phyloP scores from a whole-genome alignment of 2,888 invertebrate species.

The Hirtodrosophila histrioides region DNA sequence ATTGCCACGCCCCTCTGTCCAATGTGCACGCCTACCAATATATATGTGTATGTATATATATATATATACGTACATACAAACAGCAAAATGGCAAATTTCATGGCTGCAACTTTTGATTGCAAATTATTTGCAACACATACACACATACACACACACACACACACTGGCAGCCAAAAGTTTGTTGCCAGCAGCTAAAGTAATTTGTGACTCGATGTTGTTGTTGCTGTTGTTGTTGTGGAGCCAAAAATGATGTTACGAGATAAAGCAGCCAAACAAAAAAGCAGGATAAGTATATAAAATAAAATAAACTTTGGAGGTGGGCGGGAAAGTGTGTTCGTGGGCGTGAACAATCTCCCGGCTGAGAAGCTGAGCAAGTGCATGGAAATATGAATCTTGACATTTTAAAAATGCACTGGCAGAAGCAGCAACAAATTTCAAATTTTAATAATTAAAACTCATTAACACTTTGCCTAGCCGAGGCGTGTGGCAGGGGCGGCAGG shows the following conservation, averaged over 20 bases:
- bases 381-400: slow-evolving; percentile 32
- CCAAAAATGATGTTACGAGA: slow-evolving; percentile 63
- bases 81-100: slow-evolving; percentile 35
- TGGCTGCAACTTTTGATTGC: slow-evolving; percentile 73
- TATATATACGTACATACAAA: slow-evolving; percentile 2
- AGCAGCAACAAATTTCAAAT: slow-evolving; percentile 47
- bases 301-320: neutral
- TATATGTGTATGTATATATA: neutral
- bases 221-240: slow-evolving; percentile 40
- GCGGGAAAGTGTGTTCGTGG: neutral
- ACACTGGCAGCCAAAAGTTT: slow-evolving; percentile 57
- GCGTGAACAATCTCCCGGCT: neutral
- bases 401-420: slow-evolving; percentile 39
- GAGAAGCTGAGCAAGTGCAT: slow-evolving; percentile 1
- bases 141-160: slow-evolving; percentile 19
- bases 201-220: slow-evolving; percentile 42
- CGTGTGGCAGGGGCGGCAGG: neutral
- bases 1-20: slow-evolving; percentile 32
- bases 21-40: neutral
- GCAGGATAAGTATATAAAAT: neutral
- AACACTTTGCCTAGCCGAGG: slow-evolving; percentile 56
- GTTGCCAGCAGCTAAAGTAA: slow-evolving; percentile 54
- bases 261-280: slow-evolving; percentile 36
- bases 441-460: slow-evolving; percentile 78
- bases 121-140: slow-evolving; percentile 70